Base-by-base conservation (phyloP, 2,888 invertebrate species). In the Nemurella pictetii region DNA sequence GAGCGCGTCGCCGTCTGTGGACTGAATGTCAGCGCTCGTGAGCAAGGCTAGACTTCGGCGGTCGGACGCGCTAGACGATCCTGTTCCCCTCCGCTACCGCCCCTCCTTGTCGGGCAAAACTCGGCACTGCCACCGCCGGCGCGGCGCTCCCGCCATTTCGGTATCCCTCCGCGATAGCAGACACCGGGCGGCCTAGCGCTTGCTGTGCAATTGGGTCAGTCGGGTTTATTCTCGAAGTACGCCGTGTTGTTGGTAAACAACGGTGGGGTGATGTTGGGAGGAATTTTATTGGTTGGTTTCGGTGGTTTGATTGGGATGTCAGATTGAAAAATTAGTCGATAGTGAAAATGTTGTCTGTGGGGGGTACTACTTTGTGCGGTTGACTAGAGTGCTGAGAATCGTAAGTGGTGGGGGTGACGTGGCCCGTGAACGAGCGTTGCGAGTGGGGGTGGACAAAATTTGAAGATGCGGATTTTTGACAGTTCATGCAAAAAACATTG, bases 351-450 rank as follows among this genome's bases (percentile, higher is more conserved):
- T 81, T 32, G 75, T 74, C 29, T n/a, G 35, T 26, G 26, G 25
- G 25, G 26, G 12, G 80, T 25, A 81, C 32, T 32, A 35, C 26
- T 36, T 81, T 25, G 26, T 36, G 80, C 80, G 80, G 25, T 20
- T 28, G 80, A 12, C 55, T 30, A 25, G 0, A 1, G 80, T 81
- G 29, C 29, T 15, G 80, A 26, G n/a, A 26, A n/a, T 80, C 28
- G 80, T 30, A 29, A 80, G 30, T 29, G 30, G 80, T 25, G 35
- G 80, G 80, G 80, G 80, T 29, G 15, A 30, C 20, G 80, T 36
- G 35, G 80, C 80, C 80, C 80, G 25, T 4, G 80, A 81, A 35
- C 36, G 35, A 81, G 36, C 80, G 80, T 81, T 25, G 32, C 26
- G n/a, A n/a, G n/a, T 32, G 32, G 80, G 80, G 80, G 29, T 81